A percentile compares a stretch with the other conserved stretches of the same genome.
These are phyloP conservation scores for Stigmatopora nigra DNA, from an alignment of 2,113 vertebrate genomes.

Conservation along the genomic window DNA sequence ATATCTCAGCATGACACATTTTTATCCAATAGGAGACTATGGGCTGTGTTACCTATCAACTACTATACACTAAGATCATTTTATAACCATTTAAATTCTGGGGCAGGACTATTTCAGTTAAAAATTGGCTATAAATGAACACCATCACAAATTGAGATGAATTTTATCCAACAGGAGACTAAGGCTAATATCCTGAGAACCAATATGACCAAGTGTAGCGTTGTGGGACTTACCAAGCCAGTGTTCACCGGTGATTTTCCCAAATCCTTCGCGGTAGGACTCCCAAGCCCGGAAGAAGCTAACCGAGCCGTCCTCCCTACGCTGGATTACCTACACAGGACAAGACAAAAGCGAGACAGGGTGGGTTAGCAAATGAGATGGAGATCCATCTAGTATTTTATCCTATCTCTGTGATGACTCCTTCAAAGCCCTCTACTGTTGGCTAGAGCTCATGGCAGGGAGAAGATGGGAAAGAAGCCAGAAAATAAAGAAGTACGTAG, in stretches of 20 bases:
- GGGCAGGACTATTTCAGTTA: too few species aligned
- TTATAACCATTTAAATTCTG: too few species aligned
- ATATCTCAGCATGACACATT: too few species aligned
- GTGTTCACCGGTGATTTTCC: constrained; percentile 93
- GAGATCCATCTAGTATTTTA: constrained; percentile 27
- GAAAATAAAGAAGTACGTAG: constrained; percentile 44
- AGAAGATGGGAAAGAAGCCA: background rate
- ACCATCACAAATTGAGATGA: too few species aligned
- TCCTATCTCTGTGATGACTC: constrained; percentile 32
- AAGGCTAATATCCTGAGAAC: background rate
- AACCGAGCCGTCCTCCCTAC: constrained; percentile 86
- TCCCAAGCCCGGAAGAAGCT: constrained; percentile 96
- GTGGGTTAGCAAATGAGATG: constrained; percentile 32
- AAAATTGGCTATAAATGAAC: too few species aligned
- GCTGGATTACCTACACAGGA: constrained; percentile 82
- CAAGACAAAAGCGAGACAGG: constrained; percentile 13
- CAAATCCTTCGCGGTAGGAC: constrained; percentile 88
- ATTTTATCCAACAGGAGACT: background rate
- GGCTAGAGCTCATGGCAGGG: constrained; percentile 29
- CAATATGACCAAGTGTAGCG: background rate
- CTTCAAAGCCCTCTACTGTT: constrained; percentile 17
- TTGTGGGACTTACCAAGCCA: constrained; percentile 81
- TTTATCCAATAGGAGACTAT: background rate
- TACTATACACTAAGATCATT: too few species aligned
- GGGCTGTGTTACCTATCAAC: background rate